Evolutionary conservation across 2,797 vertebrate species (phyloP).

Genomic region (Linurgus olivaceus): DNA sequence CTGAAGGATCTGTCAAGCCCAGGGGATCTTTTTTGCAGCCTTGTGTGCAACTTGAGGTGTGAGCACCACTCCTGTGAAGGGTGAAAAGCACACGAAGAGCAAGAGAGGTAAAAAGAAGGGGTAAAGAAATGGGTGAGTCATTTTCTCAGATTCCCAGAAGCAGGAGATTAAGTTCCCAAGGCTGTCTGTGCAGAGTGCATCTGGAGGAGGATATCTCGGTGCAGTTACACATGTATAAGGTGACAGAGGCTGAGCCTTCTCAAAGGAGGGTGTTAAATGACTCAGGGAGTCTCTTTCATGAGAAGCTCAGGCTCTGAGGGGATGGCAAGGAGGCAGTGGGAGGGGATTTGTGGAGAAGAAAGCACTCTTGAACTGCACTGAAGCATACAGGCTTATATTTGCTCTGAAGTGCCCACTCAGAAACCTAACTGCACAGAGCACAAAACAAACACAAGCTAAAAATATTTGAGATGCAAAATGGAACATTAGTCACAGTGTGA

Average conservation of each 20-base stretch:
- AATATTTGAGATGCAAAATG: not conserved
- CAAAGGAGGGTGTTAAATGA: not conserved
- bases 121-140: not conserved
- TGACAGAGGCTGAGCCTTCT: not conserved
- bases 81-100: not conserved
- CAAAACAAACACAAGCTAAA: not conserved
- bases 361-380: not conserved
- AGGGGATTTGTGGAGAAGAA: not conserved
- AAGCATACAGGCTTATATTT: not conserved
- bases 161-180: not conserved
- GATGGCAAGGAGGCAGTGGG: not conserved
- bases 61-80: fast-evolving
- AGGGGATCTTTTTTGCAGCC: not conserved
- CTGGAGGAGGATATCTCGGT: not conserved
- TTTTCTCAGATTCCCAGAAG: not conserved
- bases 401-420: not conserved
- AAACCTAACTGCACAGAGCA: not conserved
- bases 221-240: not conserved
- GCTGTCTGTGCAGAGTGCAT: not conserved
- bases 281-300: not conserved
- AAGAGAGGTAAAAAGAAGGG: not conserved
- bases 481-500: not conserved
- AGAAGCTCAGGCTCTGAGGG: not conserved
- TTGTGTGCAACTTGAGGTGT: not conserved
- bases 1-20: not conserved